Evolutionary conservation across 2,888 invertebrate species (phyloP), one percentile per base, ranked within the genome.

Genomic region (Nysson spinosus): DNA sequence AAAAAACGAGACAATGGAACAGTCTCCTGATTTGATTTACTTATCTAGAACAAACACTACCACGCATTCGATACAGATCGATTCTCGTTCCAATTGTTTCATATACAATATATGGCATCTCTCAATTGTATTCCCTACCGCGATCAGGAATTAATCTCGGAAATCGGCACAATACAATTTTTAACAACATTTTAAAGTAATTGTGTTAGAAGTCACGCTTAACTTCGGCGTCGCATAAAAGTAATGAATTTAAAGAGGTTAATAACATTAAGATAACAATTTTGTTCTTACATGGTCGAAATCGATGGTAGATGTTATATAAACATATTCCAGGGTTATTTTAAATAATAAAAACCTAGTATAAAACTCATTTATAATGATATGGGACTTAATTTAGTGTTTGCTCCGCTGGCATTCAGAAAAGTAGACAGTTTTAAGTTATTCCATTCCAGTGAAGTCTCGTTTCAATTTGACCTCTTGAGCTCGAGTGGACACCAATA

Each of bases 141-240:
- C 74, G 73, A 83, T 79, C 73, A 76, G 65, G 69, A 73, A 68
- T 84, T 80, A 80, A 81, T 78, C 81, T 65, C 62, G n/a, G n/a
- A n/a, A n/a, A n/a, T n/a, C n/a, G n/a, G n/a, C n/a, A n/a, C n/a
- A n/a, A n/a, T n/a, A n/a, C n/a, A n/a, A n/a, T n/a, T n/a, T n/a
- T n/a, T n/a, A n/a, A n/a, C n/a, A n/a, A n/a, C n/a, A n/a, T n/a
- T n/a, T n/a, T n/a, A n/a, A n/a, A n/a, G n/a, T n/a, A n/a, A n/a
- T n/a, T n/a, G n/a, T n/a, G n/a, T n/a, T n/a, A n/a, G n/a, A n/a
- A n/a, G n/a, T n/a, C n/a, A n/a, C n/a, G n/a, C n/a, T n/a, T n/a
- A n/a, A n/a, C n/a, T n/a, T n/a, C n/a, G n/a, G n/a, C n/a, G n/a
- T n/a, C n/a, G n/a, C n/a, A n/a, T n/a, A n/a, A n/a, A n/a, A n/a